Conservation (phyloP, 2,888 invertebrate genomes). For the Furcula furcula region DNA sequence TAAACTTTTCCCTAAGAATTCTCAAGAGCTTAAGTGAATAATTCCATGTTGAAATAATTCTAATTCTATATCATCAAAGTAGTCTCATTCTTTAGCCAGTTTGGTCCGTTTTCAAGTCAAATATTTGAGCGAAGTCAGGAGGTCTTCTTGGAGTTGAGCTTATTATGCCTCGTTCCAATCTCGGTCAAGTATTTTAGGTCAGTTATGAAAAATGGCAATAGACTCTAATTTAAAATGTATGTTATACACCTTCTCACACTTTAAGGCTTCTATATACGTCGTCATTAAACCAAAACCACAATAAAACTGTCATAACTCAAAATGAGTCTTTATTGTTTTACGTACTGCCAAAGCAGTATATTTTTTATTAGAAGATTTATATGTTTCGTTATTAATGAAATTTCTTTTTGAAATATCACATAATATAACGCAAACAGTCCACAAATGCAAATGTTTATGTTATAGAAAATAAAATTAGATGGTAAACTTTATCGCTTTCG, state of each 20-base stretch:
- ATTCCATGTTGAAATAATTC: conserved; percentile 29
- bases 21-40: conserved; percentile 2
- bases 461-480: conserved; percentile 5
- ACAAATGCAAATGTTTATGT: conserved; percentile 7
- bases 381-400: background rate
- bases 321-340: background rate
- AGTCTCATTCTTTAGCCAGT: conserved; percentile 42
- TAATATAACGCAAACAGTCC: background rate
- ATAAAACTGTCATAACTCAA: background rate
- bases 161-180: conserved; percentile 31
- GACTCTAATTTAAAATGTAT: no score
- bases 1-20: no score
- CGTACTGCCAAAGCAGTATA: background rate
- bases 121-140: conserved; percentile 56
- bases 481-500: conserved; percentile 8
- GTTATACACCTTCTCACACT: no score
- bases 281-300: no score
- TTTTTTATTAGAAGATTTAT: background rate
- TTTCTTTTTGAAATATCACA: background rate
- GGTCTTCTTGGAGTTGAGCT: conserved; percentile 44
- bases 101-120: conserved; percentile 50
- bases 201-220: no score
- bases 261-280: no score
- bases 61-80: conserved; percentile 26
- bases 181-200: no score